These are phyloP conservation scores for Pyrrhia umbra DNA, from an alignment of 2,888 invertebrate species.

Conservation along the genomic window DNA sequence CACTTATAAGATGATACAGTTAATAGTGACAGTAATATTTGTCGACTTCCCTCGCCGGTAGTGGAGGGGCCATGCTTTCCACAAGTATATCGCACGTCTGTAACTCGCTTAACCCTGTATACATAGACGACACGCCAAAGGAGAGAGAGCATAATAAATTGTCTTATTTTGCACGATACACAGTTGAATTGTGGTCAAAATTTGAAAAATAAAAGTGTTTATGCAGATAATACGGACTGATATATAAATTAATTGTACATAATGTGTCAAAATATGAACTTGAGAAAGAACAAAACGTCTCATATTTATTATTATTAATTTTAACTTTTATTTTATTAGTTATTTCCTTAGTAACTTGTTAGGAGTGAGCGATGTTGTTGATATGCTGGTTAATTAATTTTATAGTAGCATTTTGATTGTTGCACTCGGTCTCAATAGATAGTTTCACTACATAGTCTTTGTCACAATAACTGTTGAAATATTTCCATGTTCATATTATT, in stretches of 20 bases:
- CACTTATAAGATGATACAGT: slow-evolving; percentile 14
- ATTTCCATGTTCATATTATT: slow-evolving; percentile 74
- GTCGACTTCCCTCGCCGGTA: slow-evolving; percentile 9
- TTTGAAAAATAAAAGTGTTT: slow-evolving; percentile 58
- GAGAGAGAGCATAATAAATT: slow-evolving; percentile 73
- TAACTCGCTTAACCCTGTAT: slow-evolving; percentile 37
- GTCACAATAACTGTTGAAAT: slow-evolving; percentile 73
- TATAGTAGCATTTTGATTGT: slow-evolving; percentile 76
- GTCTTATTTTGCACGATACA: slow-evolving; percentile 73
- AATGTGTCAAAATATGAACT: slow-evolving; percentile 79
- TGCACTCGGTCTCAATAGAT: slow-evolving; percentile 68
- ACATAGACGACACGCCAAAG: slow-evolving; percentile 66
- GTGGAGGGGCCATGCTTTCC: slow-evolving; percentile 17
- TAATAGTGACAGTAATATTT: slow-evolving; percentile 7
- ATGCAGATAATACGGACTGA: slow-evolving; percentile 82
- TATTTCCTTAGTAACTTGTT: slow-evolving; percentile 76
- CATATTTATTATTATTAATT: slow-evolving; percentile 84
- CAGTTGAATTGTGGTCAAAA: slow-evolving; percentile 58
- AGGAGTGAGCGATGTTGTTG: slow-evolving; percentile 79
- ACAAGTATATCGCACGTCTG: slow-evolving; percentile 15
- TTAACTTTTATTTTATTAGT: slow-evolving; percentile 71
- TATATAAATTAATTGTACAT: slow-evolving; percentile 82
- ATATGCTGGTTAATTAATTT: slow-evolving; percentile 82
- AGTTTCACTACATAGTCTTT: slow-evolving; percentile 58
- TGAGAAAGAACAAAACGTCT: slow-evolving; percentile 85